These are phyloP conservation scores for Linnaemya tessellans DNA, from an alignment of 2,888 invertebrate species.

Conservation along the genomic window DNA sequence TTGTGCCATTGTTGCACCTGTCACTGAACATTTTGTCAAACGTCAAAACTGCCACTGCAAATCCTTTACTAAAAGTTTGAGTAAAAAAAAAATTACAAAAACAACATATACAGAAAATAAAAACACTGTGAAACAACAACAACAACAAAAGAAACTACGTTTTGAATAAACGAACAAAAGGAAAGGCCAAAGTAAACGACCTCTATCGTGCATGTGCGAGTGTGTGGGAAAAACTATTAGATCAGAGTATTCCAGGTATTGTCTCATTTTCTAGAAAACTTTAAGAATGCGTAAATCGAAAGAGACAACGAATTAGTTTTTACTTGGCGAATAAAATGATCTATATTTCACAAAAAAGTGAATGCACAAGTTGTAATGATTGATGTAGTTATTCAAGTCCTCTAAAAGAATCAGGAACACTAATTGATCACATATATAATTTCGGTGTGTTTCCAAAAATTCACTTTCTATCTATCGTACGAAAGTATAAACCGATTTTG, in stretches of 20 bases:
- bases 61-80: conserved; percentile 45
- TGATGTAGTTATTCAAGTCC: no score
- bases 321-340: no score
- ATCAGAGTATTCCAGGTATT: conserved; percentile 7
- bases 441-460: no score
- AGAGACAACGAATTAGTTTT: no score
- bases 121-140: conserved; percentile 33
- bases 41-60: conserved; percentile 67
- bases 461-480: no score
- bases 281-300: no score
- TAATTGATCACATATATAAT: no score
- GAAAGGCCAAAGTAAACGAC: conserved; percentile 49
- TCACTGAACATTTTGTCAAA: conserved; percentile 72
- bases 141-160: conserved; percentile 29
- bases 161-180: background rate
- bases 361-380: no score
- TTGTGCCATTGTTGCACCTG: conserved; percentile 71
- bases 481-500: no score
- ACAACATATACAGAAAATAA: background rate
- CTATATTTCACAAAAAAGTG: no score
- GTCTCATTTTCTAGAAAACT: background rate
- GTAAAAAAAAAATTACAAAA: conserved; percentile 40
- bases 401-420: no score
- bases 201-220: conserved; percentile 12
- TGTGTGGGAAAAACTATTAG: background rate